Percentiles rank a stretch among this genome's conserved stretches.
These are phyloP conservation scores for Hydrolagus colliei DNA, from an alignment of 2,797 vertebrate genomes.

Conservation along the genomic window DNA sequence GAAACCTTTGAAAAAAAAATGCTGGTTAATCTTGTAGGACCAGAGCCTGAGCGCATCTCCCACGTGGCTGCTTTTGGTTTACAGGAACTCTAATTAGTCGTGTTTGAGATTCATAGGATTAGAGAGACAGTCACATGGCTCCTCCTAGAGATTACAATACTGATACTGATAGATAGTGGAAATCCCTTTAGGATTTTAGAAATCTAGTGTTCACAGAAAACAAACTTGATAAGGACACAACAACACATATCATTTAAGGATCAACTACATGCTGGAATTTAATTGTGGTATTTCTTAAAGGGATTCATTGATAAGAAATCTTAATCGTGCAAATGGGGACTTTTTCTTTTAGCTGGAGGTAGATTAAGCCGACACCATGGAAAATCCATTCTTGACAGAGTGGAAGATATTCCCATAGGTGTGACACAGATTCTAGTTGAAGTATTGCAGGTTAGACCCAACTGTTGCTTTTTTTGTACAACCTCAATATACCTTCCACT, in stretches of 20 bases:
- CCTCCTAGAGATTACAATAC: not conserved
- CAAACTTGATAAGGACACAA: no score
- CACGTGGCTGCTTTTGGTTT: not conserved
- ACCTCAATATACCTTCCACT: not conserved
- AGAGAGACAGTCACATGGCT: not conserved
- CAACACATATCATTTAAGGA: no score
- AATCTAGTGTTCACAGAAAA: not conserved
- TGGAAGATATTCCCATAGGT: no score
- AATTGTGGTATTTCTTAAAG: no score
- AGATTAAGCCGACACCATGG: no score
- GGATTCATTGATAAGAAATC: no score
- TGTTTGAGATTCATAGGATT: constrained; percentile 5
- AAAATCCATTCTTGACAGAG: no score
- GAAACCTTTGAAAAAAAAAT: constrained; percentile 16
- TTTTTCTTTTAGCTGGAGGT: no score
- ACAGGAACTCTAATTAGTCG: constrained; percentile 5
- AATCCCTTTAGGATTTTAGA: not conserved
- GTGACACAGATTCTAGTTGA: no score
- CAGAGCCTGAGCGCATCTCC: not conserved
- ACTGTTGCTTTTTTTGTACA: not conserved
- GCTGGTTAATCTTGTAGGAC: constrained; percentile 10
- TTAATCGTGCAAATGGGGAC: no score
- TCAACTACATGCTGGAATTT: no score
- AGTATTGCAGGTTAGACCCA: not conserved
- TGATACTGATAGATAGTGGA: constrained; percentile 18